These are phyloP conservation scores for Plebejus anna DNA, from an alignment of 2,888 invertebrate genomes.

Conservation along the genomic window DNA sequence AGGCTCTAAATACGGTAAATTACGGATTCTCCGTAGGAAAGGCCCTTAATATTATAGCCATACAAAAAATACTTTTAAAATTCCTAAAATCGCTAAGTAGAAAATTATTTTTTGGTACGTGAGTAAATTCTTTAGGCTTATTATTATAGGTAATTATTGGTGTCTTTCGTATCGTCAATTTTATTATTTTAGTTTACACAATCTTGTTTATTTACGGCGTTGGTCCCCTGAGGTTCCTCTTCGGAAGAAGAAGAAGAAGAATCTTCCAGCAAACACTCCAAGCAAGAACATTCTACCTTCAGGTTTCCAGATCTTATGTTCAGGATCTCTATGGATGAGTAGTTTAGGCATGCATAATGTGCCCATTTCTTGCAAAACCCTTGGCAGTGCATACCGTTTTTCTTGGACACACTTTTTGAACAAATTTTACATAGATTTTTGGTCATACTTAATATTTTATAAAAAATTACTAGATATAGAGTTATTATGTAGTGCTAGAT, in stretches of 20 bases:
- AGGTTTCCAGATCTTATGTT: slow-evolving; percentile 53
- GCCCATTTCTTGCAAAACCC: slow-evolving; percentile 59
- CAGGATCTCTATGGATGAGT: slow-evolving; percentile 51
- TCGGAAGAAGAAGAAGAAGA: slow-evolving; percentile 5
- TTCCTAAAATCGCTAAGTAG: too few relatives aligned
- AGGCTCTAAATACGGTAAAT: too few relatives aligned
- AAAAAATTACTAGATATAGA: slow-evolving; percentile 29
- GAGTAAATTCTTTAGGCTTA: background rate
- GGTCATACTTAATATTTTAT: slow-evolving; percentile 35
- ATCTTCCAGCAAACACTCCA: slow-evolving; percentile 43
- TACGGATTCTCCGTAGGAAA: too few relatives aligned
- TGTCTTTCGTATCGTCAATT: background rate
- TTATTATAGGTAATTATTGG: background rate
- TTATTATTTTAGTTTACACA: background rate
- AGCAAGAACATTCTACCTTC: slow-evolving; percentile 55
- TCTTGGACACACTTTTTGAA: slow-evolving; percentile 45
- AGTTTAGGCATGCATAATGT: slow-evolving; percentile 54
- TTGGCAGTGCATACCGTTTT: slow-evolving; percentile 55
- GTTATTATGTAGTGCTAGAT: too few relatives aligned
- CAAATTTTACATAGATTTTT: slow-evolving; percentile 59
- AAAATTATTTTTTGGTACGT: too few relatives aligned
- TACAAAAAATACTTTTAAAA: too few relatives aligned
- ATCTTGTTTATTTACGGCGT: background rate
- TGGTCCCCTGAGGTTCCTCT: background rate
- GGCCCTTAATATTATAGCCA: too few relatives aligned